These are phyloP conservation scores for Amiota minor DNA, from an alignment of 2,888 invertebrate species.

Conservation along the genomic window DNA sequence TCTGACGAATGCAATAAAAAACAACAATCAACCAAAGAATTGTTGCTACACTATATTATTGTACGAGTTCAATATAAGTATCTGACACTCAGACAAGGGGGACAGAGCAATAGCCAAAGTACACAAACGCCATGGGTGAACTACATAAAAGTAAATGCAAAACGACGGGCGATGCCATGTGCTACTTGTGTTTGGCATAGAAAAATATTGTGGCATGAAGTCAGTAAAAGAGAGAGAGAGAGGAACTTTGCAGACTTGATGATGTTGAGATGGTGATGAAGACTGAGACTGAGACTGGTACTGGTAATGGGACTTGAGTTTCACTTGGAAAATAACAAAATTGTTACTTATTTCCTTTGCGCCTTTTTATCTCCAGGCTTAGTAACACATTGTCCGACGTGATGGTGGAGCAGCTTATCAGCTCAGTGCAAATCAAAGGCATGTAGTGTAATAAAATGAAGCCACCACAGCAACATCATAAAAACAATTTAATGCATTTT, in stretches of 20 bases:
- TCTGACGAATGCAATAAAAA: conserved; percentile 17
- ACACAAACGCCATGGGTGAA: conserved; percentile 38
- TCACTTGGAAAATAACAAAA: too few relatives aligned
- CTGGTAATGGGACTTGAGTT: too few relatives aligned
- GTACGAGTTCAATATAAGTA: conserved; percentile 43
- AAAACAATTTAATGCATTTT: conserved; percentile 15
- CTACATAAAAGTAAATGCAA: neutral
- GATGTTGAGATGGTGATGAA: too few relatives aligned
- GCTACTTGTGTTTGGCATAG: conserved; percentile 21
- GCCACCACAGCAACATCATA: neutral
- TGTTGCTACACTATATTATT: too few relatives aligned
- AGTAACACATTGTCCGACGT: too few relatives aligned
- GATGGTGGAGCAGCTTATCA: conserved; percentile 49
- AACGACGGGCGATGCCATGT: conserved; percentile 17
- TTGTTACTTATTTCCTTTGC: too few relatives aligned
- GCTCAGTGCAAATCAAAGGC: conserved; percentile 57
- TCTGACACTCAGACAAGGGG: conserved; percentile 55
- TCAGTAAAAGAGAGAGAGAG: too few relatives aligned
- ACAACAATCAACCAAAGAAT: conserved; percentile 40
- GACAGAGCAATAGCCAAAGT: conserved; percentile 59
- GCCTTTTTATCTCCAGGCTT: too few relatives aligned
- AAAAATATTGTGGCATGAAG: neutral
- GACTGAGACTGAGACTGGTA: too few relatives aligned
- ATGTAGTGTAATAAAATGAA: neutral
- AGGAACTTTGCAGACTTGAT: too few relatives aligned